Evolutionary conservation across 2,797 vertebrate genomes (phyloP), one percentile per base, ranked within the genome.

Genomic region (Corythornis leucogaster): DNA sequence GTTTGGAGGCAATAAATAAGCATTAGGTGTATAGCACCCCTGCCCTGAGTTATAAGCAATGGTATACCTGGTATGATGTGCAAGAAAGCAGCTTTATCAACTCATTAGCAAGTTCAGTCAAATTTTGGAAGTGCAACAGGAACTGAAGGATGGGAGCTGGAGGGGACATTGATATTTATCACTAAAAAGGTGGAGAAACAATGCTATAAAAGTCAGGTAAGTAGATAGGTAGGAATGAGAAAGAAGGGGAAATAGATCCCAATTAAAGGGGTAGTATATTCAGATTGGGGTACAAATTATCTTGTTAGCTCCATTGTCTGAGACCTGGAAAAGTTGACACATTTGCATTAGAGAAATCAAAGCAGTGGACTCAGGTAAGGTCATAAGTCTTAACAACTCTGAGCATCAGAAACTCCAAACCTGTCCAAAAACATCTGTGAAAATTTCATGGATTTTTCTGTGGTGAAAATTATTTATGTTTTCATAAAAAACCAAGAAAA

Each of bases 41-140:
- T 76, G 30, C 21, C 21, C 30, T 71, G 12, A 15, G 9, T 38
- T 48, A 2, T 53, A 33, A 70, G 12, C 31, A 6, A 2, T 22
- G 42, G 6, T 28, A 40, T 35, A 28, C 15, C 21, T 2, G 2
- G 48, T 30, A 35, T 11, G 45, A 45, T 2, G 35, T 50, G 38
- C 26, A 57, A 71, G 57, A 57, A 4, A 86, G 25, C 45, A 80
- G 7, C 25, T 82, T 81, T 31, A 31, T 46, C 45, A 61, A 18
- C 45, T 54, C 1, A 0, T 70, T 63, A 46, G 33, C 40, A 83
- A 90, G 78, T 55, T 0, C 57, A 31, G 62, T 16, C 0, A 0
- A 57, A n/a, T 14, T 8, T 46, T 80, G 61, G 64, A 83, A 85
- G 9, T 25, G 54, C 38, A 45, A 48, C 17, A 75, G 43, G 31